Evolutionary conservation across 2,888 invertebrate species (phyloP).

Genomic region (Rhingia campestris): DNA sequence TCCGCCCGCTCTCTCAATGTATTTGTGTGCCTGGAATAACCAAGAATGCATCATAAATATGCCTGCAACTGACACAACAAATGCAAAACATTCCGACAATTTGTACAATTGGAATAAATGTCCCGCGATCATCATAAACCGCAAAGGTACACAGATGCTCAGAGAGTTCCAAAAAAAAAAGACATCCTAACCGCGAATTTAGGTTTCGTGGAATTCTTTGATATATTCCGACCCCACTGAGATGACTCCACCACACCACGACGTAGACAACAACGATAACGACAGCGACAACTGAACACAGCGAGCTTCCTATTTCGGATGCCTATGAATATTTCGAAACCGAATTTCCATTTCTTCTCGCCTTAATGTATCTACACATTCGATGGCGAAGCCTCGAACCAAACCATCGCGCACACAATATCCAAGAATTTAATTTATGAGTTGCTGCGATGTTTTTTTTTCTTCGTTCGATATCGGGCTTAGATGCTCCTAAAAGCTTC

Average conservation of each 20-base stretch:
- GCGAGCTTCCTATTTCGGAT: conserved; percentile 61
- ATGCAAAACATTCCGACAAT: conserved; percentile 69
- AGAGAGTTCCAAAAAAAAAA: conserved; percentile 6
- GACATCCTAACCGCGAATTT: not conserved
- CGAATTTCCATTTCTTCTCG: conserved; percentile 71
- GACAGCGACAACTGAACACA: conserved; percentile 4
- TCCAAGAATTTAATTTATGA: conserved; percentile 67
- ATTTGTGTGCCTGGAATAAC: conserved; percentile 12
- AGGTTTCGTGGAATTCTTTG: conserved; percentile 62
- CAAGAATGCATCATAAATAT: conserved; percentile 56
- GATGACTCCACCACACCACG: conserved; percentile 5
- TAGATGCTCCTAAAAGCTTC: conserved; percentile 25
- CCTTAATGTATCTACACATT: conserved; percentile 49
- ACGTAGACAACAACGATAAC: not conserved
- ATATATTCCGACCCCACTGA: conserved; percentile 65
- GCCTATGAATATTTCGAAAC: conserved; percentile 58
- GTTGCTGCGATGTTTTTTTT: conserved; percentile 8
- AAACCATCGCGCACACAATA: conserved; percentile 47
- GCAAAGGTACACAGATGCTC: not conserved
- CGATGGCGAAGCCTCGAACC: conserved; percentile 17
- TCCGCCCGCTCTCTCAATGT: too few relatives aligned
- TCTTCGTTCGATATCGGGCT: not conserved
- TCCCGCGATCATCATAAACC: conserved; percentile 65
- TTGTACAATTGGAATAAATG: conserved; percentile 72
- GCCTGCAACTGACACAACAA: conserved; percentile 25